These are phyloP conservation scores for Leuctra nigra DNA, from an alignment of 2,888 invertebrate genomes.

Conservation along the genomic window DNA sequence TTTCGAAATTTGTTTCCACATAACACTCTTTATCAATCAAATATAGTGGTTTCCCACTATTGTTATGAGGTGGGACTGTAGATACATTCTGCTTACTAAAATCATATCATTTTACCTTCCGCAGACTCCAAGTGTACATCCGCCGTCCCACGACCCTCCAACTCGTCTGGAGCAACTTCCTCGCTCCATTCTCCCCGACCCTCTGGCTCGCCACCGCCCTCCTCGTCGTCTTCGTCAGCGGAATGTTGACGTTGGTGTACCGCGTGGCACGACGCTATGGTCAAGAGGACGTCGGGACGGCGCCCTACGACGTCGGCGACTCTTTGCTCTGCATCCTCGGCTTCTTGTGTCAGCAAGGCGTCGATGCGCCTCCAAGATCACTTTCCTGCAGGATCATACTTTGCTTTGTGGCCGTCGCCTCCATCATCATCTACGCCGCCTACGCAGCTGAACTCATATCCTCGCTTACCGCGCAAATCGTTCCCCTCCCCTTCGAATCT, in stretches of 20 bases:
- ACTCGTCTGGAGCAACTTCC: constrained; percentile 14
- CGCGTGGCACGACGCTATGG: background rate
- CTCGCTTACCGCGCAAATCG: constrained; percentile 14
- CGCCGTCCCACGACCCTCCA: background rate
- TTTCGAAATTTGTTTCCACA: too few species aligned
- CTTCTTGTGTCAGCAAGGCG: constrained; percentile 13
- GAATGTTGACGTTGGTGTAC: background rate
- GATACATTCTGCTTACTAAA: too few species aligned
- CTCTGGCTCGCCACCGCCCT: constrained; percentile 6
- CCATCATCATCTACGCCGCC: constrained; percentile 15
- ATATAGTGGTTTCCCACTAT: too few species aligned
- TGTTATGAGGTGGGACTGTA: too few species aligned
- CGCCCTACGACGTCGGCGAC: background rate
- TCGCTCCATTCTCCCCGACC: constrained; percentile 16
- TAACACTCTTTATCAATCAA: too few species aligned
- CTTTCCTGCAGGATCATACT: constrained; percentile 15
- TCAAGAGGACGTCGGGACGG: background rate
- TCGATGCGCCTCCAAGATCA: background rate
- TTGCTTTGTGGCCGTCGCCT: constrained; percentile 7
- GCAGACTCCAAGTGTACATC: constrained; percentile 5
- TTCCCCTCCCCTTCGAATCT: constrained; percentile 13
- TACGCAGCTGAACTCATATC: constrained; percentile 19
- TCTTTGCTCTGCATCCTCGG: constrained; percentile 8
- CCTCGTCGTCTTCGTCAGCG: background rate
- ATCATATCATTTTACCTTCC: background rate